Conservation (phyloP, 2,797 vertebrate species). For the Vespertilio murinus region DNA sequence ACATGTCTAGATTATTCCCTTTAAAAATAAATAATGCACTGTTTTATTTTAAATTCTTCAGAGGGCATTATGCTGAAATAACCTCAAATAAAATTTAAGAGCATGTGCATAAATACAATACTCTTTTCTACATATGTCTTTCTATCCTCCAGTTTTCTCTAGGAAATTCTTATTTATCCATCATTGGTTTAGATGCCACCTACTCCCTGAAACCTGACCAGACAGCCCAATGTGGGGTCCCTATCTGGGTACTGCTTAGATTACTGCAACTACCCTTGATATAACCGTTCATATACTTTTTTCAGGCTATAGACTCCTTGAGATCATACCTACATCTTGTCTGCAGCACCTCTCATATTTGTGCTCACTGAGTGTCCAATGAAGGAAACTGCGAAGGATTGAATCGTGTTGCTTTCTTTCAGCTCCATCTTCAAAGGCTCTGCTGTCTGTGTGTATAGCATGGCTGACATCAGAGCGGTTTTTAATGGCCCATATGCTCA, state of each 20-base stretch:
- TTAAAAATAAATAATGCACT: not conserved
- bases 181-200: not conserved
- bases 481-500: conserved; percentile 98
- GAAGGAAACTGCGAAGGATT: not conserved
- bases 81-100: conserved; percentile 27
- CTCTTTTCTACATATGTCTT: not conserved
- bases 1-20: not conserved
- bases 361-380: not conserved
- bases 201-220: not conserved
- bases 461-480: conserved; percentile 94
- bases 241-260: fast-evolving
- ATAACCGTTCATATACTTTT: not conserved
- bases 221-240: not conserved
- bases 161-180: not conserved
- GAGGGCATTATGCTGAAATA: not conserved
- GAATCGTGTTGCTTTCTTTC: conserved; percentile 53
- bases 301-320: not conserved
- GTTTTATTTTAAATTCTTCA: not conserved
- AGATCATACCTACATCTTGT: not conserved
- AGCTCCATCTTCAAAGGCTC: conserved; percentile 98
- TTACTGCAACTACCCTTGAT: not conserved
- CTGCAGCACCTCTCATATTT: not conserved
- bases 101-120: not conserved
- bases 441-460: conserved; percentile 96
- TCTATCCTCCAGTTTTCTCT: not conserved